These are phyloP conservation scores for Spatulosminthurus flaviceps DNA, from an alignment of 2,888 invertebrate genomes.

Conservation along the genomic window DNA sequence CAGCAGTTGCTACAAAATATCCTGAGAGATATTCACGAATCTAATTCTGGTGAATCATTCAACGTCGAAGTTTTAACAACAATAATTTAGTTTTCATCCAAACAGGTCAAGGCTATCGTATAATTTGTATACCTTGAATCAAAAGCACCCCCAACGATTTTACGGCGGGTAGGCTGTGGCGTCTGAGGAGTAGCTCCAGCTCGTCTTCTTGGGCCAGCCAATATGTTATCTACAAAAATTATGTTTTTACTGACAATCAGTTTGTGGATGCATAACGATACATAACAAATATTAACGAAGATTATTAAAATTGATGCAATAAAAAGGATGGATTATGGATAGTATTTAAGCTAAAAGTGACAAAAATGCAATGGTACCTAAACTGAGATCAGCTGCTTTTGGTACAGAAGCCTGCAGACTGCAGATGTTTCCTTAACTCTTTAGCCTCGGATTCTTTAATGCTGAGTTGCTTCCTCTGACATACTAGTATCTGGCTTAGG, in stretches of 20 bases:
- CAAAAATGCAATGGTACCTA: no score
- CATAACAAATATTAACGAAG: no score
- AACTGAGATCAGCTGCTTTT: slow-evolving; percentile 61
- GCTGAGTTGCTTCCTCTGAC: slow-evolving; percentile 57
- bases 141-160: slow-evolving; percentile 56
- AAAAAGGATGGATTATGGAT: no score
- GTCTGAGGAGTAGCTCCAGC: slow-evolving; percentile 25
- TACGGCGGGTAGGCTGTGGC: slow-evolving; percentile 9
- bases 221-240: slow-evolving; percentile 52
- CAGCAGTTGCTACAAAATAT: neutral
- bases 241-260: no score
- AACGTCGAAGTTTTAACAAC: no score
- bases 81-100: no score
- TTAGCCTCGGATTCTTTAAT: slow-evolving; percentile 60
- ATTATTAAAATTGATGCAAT: no score
- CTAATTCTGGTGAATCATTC: no score
- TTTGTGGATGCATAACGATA: no score
- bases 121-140: slow-evolving; percentile 51
- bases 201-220: slow-evolving; percentile 53
- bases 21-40: no score
- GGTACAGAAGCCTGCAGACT: slow-evolving; percentile 43
- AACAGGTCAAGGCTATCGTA: no score
- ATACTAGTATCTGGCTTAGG: slow-evolving; percentile 47
- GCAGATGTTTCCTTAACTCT: slow-evolving; percentile 53
- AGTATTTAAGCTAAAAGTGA: slow-evolving; percentile 21